A percentile compares a stretch with the other conserved stretches of the same genome.
phyloP scores from a whole-genome alignment of 2,113 vertebrate species.

The Camelus dromedarius region DNA sequence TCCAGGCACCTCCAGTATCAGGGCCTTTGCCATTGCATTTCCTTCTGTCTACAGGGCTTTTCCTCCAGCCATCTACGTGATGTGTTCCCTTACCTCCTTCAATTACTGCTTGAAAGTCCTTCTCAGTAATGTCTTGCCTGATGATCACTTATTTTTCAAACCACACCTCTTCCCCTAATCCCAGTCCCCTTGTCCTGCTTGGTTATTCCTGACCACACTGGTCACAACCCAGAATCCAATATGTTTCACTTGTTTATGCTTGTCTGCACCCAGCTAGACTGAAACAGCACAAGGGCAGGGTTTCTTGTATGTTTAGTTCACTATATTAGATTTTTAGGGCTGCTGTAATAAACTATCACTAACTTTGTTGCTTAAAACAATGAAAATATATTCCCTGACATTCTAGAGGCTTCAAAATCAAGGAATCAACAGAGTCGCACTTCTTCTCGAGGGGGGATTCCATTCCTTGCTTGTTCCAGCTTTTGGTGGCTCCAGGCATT shows the following conservation, averaged over 20 bases:
- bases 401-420: background rate
- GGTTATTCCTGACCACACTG: no score
- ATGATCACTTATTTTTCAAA: background rate
- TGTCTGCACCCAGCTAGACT: background rate
- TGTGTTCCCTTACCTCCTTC: rapidly evolving
- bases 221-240: background rate
- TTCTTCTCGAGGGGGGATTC: background rate
- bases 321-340: background rate
- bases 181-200: background rate
- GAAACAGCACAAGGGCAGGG: background rate
- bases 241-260: background rate
- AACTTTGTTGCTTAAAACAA: background rate
- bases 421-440: background rate
- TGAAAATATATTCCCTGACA: background rate
- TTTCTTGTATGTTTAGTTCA: background rate
- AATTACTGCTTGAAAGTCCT: background rate
- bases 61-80: no score
- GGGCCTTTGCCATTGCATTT: no score
- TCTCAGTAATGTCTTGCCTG: background rate
- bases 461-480: background rate
- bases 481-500: background rate
- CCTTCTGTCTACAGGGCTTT: background rate
- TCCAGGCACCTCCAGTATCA: background rate
- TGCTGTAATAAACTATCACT: background rate
- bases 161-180: background rate